Evolutionary conservation across 2,113 vertebrate genomes (phyloP).

Genomic region (Cyprinus carpio): DNA sequence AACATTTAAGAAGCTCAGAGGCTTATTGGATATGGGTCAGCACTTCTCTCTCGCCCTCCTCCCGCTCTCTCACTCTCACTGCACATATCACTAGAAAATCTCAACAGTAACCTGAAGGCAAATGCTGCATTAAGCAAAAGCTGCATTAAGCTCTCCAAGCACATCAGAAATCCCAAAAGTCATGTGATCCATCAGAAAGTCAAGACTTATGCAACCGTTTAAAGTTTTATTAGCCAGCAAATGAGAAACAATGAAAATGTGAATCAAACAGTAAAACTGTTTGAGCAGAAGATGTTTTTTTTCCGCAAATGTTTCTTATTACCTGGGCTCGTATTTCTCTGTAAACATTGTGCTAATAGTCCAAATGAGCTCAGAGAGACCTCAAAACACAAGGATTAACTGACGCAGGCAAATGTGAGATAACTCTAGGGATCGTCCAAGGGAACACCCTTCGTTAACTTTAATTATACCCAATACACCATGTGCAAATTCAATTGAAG

Average conservation of each 20-base stretch:
- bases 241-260: background rate
- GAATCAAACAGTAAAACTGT: background rate
- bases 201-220: background rate
- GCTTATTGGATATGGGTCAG: slow-evolving; percentile 83
- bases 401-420: slow-evolving; percentile 68
- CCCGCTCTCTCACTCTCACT: slow-evolving; percentile 13
- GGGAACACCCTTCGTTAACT: slow-evolving; percentile 74
- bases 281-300: background rate
- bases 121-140: no score
- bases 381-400: slow-evolving; percentile 63
- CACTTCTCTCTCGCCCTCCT: slow-evolving; percentile 34
- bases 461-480: slow-evolving; percentile 74
- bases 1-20: slow-evolving; percentile 81
- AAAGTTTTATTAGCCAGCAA: background rate
- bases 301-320: background rate
- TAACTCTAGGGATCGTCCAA: slow-evolving; percentile 63
- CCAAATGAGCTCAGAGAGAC: slow-evolving; percentile 42
- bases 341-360: slow-evolving; percentile 13
- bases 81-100: background rate
- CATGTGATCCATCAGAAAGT: slow-evolving; percentile 15
- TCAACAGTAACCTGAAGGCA: background rate
- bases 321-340: background rate
- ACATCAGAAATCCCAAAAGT: slow-evolving; percentile 9
- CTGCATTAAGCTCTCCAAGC: background rate
- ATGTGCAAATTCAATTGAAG: slow-evolving; percentile 74